phyloP scores from a whole-genome alignment of 1,140 invertebrate species.

The Zaprionus inermis region DNA sequence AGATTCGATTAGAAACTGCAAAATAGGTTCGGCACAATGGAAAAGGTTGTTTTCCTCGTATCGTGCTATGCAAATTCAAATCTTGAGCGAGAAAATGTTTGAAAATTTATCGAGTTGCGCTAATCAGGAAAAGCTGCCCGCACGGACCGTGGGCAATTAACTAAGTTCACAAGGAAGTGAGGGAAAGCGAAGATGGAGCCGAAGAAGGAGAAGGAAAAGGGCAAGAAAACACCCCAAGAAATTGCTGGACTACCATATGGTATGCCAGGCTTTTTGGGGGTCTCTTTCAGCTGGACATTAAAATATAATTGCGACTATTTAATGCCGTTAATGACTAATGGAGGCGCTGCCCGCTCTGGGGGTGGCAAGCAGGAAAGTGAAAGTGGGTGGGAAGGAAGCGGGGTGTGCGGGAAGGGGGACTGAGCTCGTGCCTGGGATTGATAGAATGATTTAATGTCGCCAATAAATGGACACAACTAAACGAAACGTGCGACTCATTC shows the following conservation, averaged over 20 bases:
- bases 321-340: slow-evolving; percentile 82
- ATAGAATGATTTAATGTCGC: slow-evolving; percentile 82
- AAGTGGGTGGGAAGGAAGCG: slow-evolving; percentile 1
- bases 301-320: slow-evolving; percentile 82
- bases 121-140: slow-evolving; percentile 30
- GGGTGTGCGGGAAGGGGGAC: background rate
- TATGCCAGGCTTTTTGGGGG: slow-evolving; percentile 3
- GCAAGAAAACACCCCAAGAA: slow-evolving; percentile 42
- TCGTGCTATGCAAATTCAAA: background rate
- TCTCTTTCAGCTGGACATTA: slow-evolving; percentile 56
- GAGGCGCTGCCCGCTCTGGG: slow-evolving; percentile 28
- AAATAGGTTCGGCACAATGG: background rate
- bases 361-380: slow-evolving; percentile 16
- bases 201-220: background rate
- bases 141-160: slow-evolving; percentile 58
- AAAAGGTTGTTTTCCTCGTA: background rate
- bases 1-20: background rate
- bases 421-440: slow-evolving; percentile 72
- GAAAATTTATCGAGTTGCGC: slow-evolving; percentile 23
- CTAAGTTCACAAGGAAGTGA: slow-evolving; percentile 46
- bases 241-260: background rate
- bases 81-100: background rate
- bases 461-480: slow-evolving; percentile 72
- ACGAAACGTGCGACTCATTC: slow-evolving; percentile 74
- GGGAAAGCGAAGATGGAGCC: background rate